These are phyloP conservation scores for Taxidea taxus DNA, from an alignment of 2,113 vertebrate species.

Conservation along the genomic window DNA sequence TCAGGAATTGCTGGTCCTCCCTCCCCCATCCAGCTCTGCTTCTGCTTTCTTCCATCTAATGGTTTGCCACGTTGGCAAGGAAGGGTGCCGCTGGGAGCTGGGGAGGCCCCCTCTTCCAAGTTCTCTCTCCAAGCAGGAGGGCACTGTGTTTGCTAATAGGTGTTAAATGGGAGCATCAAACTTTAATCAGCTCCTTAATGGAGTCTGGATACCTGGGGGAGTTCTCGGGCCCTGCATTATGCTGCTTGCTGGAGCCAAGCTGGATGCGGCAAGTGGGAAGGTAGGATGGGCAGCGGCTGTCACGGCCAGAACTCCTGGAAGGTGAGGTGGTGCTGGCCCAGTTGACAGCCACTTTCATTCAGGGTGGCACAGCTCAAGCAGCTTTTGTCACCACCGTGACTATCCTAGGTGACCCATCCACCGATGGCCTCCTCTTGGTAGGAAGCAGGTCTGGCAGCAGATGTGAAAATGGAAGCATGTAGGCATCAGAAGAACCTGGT, in stretches of 20 bases:
- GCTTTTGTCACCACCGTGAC: background rate
- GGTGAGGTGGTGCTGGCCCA: background rate
- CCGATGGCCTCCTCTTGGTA: background rate
- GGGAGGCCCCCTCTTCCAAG: slow-evolving; percentile 78
- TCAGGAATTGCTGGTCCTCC: background rate
- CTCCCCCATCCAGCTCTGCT: background rate
- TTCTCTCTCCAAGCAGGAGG: slow-evolving; percentile 59
- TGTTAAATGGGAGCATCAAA: slow-evolving; percentile 85
- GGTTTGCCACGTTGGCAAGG: slow-evolving; percentile 74
- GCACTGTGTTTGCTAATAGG: slow-evolving; percentile 81
- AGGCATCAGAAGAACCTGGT: background rate
- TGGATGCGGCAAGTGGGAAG: slow-evolving; percentile 14
- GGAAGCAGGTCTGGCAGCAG: background rate
- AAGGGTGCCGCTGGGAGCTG: slow-evolving; percentile 80
- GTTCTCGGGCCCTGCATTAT: slow-evolving; percentile 54
- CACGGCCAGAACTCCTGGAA: background rate
- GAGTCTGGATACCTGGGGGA: slow-evolving; percentile 66
- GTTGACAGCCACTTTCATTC: background rate
- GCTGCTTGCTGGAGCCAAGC: background rate
- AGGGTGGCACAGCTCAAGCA: background rate
- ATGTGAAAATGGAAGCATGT: background rate
- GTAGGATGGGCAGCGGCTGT: background rate
- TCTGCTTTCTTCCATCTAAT: slow-evolving; percentile 71
- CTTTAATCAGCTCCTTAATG: slow-evolving; percentile 85
- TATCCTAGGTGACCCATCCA: background rate